These are phyloP conservation scores for Takifugu flavidus DNA, from an alignment of 2,113 vertebrate genomes.

Conservation along the genomic window DNA sequence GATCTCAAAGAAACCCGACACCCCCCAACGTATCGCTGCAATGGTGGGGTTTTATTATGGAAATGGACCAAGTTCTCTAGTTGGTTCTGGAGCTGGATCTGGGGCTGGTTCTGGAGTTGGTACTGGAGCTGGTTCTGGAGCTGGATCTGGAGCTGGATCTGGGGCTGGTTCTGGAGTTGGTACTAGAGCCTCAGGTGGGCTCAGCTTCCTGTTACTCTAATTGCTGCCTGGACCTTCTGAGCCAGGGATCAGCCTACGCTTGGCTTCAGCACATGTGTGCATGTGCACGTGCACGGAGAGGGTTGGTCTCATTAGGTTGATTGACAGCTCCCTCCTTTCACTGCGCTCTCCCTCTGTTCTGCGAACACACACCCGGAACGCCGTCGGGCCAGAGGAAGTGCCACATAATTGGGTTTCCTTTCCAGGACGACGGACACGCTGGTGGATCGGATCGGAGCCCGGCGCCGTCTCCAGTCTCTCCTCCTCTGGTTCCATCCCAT, in stretches of 20 bases:
- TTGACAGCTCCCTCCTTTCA: constrained; percentile 66
- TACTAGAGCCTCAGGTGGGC: background rate
- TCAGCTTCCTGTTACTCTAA: constrained; percentile 58
- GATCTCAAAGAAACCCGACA: too few relatives aligned
- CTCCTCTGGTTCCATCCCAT: constrained; percentile 43
- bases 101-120: too few relatives aligned
- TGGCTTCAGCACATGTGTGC: constrained; percentile 15
- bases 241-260: constrained; percentile 55
- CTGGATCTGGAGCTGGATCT: too few relatives aligned
- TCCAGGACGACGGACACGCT: constrained; percentile 77
- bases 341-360: constrained; percentile 6
- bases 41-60: too few relatives aligned
- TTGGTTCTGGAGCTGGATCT: too few relatives aligned
- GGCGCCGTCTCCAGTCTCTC: constrained; percentile 55
- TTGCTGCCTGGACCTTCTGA: constrained; percentile 51
- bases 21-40: too few relatives aligned
- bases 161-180: too few relatives aligned
- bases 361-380: constrained; percentile 38
- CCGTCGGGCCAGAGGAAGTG: constrained; percentile 71
- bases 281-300: constrained; percentile 53
- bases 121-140: too few relatives aligned
- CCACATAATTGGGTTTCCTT: constrained; percentile 80
- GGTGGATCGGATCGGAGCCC: constrained; percentile 69
- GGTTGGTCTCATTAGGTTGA: constrained; percentile 71
- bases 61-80: too few relatives aligned